Evolutionary conservation across 2,113 vertebrate species (phyloP).

Genomic region (Lipotes vexillifer): DNA sequence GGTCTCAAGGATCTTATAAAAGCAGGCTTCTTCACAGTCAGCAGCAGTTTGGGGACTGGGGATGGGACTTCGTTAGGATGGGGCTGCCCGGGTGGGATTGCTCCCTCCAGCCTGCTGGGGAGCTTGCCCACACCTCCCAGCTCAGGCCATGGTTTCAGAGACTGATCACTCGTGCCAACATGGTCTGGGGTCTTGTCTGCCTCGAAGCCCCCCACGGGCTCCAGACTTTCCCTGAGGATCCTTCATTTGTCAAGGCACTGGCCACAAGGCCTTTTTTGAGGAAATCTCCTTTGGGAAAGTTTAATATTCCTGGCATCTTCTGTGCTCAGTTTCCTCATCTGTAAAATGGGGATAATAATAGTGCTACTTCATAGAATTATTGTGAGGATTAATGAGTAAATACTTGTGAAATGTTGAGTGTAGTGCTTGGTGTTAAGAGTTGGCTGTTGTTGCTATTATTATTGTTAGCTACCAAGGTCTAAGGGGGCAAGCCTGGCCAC

Average conservation of each 20-base stretch:
- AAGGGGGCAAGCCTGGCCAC: neutral
- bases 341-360: neutral
- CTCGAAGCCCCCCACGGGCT: neutral
- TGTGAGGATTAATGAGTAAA: neutral
- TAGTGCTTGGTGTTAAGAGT: too few relatives aligned
- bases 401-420: neutral
- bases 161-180: neutral
- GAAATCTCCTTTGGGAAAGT: neutral
- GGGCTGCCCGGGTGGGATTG: neutral
- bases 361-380: neutral
- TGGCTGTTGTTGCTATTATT: neutral
- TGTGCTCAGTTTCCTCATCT: neutral
- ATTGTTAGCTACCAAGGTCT: neutral
- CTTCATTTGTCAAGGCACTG: neutral
- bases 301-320: neutral
- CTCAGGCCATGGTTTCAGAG: neutral
- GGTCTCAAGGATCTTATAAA: neutral
- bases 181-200: neutral
- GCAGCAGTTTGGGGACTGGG: too few relatives aligned
- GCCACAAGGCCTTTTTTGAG: neutral
- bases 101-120: neutral
- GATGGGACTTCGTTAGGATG: neutral
- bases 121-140: neutral
- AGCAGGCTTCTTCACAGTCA: neutral
- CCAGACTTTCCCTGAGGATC: too few relatives aligned